Evolutionary conservation across 2,113 vertebrate species (phyloP).

Genomic region (Ceratotherium simum): DNA sequence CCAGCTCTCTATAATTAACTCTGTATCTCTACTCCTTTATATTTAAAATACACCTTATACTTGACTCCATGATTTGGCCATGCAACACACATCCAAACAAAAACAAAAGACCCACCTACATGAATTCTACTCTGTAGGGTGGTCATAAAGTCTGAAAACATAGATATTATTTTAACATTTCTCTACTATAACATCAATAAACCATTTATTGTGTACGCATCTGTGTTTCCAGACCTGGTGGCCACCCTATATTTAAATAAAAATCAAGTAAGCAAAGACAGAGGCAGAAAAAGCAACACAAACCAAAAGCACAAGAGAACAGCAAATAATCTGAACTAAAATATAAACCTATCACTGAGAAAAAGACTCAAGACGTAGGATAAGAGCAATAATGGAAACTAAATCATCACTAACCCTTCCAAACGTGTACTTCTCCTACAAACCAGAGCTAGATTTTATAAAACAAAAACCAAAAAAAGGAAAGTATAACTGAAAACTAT

Average conservation of each 20-base stretch:
- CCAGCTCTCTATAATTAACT: not conserved
- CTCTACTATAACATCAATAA: not conserved
- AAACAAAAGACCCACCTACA: not conserved
- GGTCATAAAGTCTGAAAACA: slow-evolving; percentile 9
- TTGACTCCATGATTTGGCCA: not conserved
- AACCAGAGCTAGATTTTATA: not conserved
- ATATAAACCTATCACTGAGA: not conserved
- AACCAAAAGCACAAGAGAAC: not conserved
- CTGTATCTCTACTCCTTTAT: not conserved
- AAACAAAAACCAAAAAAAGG: not conserved
- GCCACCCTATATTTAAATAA: slow-evolving; percentile 5
- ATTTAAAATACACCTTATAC: slow-evolving; percentile 20
- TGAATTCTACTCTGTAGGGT: not conserved
- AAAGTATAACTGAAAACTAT: slow-evolving; percentile 19
- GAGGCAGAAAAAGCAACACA: not conserved
- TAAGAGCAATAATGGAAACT: not conserved
- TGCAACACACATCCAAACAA: not conserved
- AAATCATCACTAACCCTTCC: not conserved
- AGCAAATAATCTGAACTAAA: not conserved
- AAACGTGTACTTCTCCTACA: not conserved
- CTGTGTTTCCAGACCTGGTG: not conserved
- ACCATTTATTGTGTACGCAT: not conserved
- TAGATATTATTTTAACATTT: slow-evolving; percentile 29
- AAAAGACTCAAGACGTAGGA: not conserved
- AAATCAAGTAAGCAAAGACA: slow-evolving; percentile 7